These are phyloP conservation scores for Cyprinus carpio DNA, from an alignment of 2,113 vertebrate genomes.

Conservation along the genomic window DNA sequence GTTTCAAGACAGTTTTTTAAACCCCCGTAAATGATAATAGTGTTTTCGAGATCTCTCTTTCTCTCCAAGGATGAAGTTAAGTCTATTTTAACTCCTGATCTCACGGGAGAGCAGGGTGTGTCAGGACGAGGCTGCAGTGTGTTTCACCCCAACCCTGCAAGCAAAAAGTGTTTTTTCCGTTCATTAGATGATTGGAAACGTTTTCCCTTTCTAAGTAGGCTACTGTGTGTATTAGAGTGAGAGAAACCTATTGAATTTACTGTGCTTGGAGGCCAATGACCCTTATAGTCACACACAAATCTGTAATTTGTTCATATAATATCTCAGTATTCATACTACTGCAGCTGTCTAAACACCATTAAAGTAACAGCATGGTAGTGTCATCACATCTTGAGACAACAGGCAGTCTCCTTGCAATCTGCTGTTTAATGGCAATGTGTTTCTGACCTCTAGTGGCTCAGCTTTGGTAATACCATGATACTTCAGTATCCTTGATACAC, in stretches of 20 bases:
- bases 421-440: conserved; percentile 1
- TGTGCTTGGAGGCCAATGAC: not conserved
- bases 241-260: not conserved
- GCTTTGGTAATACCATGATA: not conserved
- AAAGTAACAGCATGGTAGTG: not conserved
- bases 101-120: conserved; percentile 18
- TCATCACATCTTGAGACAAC: not conserved
- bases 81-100: conserved; percentile 34
- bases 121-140: conserved; percentile 44
- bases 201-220: conserved; percentile 33
- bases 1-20: not conserved
- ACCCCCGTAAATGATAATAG: not conserved
- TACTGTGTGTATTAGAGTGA: not conserved
- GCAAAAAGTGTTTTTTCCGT: conserved; percentile 49
- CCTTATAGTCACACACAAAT: not conserved
- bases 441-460: conserved; percentile 37
- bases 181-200: conserved; percentile 52
- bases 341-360: not conserved
- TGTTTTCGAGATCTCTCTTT: not conserved
- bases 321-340: not conserved
- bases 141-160: conserved; percentile 13
- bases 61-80: not conserved
- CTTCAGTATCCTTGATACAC: not conserved
- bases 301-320: not conserved
- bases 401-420: not conserved